These are phyloP conservation scores for Xenopus laevis DNA, from an alignment of 2,113 vertebrate species.

Conservation along the genomic window DNA sequence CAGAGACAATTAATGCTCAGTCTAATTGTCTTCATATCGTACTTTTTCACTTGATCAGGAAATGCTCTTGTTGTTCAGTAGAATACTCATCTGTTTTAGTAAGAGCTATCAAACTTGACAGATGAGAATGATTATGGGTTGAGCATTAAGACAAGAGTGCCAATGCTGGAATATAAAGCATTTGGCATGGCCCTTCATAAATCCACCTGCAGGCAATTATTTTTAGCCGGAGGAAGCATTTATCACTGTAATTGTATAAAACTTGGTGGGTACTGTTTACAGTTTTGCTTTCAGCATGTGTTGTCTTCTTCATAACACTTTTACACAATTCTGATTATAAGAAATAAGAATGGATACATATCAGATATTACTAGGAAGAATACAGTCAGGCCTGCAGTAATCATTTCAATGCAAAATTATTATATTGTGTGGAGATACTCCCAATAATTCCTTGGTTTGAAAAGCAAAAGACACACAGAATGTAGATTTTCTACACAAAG, in stretches of 20 bases:
- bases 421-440: too few species aligned
- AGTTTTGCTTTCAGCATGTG: neutral
- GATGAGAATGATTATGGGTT: slow-evolving; percentile 39
- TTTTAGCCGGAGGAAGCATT: slow-evolving; percentile 26
- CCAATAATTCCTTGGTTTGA: too few species aligned
- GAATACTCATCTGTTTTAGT: slow-evolving; percentile 23
- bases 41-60: too few species aligned
- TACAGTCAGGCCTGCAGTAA: too few species aligned
- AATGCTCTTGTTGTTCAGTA: slow-evolving; percentile 18
- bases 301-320: neutral
- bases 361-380: too few species aligned
- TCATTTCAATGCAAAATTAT: too few species aligned
- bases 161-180: slow-evolving; percentile 20
- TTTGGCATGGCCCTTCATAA: slow-evolving; percentile 37
- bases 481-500: too few species aligned
- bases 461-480: too few species aligned
- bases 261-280: slow-evolving; percentile 5
- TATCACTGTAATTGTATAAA: slow-evolving; percentile 36
- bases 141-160: slow-evolving; percentile 34
- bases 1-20: too few species aligned
- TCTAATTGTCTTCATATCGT: too few species aligned
- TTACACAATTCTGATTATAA: neutral
- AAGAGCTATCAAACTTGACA: slow-evolving; percentile 35
- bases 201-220: slow-evolving; percentile 44
- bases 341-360: neutral